These are phyloP conservation scores for Asteroscopus sphinx DNA, from an alignment of 2,888 invertebrate species.

Conservation along the genomic window DNA sequence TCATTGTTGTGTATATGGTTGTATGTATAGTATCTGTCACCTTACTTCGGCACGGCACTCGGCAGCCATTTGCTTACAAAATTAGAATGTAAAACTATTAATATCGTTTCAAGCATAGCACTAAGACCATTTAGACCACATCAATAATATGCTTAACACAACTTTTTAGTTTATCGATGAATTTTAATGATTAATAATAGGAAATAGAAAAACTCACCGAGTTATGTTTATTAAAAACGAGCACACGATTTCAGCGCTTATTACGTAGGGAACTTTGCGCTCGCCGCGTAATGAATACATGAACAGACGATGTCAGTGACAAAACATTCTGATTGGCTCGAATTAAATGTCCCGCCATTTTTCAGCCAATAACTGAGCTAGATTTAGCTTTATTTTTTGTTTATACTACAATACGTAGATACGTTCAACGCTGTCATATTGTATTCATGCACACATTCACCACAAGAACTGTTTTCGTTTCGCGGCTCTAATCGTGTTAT, in stretches of 20 bases:
- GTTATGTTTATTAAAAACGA: conserved; percentile 80
- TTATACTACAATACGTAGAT: conserved; percentile 81
- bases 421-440: conserved; percentile 72
- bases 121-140: conserved; percentile 28
- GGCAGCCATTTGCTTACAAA: conserved; percentile 90
- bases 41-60: conserved; percentile 82
- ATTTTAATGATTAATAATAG: conserved; percentile 57
- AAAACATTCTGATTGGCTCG: conserved; percentile 79
- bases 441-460: conserved; percentile 79
- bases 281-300: conserved; percentile 79
- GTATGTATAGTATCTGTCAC: conserved; percentile 71
- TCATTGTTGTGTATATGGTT: conserved; percentile 43
- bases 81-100: conserved; percentile 85
- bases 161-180: conserved; percentile 46
- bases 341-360: conserved; percentile 83
- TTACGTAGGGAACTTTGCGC: conserved; percentile 87
- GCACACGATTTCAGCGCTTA: conserved; percentile 90
- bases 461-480: conserved; percentile 73
- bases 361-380: conserved; percentile 75
- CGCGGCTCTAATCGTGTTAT: conserved; percentile 43
- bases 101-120: conserved; percentile 66
- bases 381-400: conserved; percentile 88
- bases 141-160: conserved; percentile 31
- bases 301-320: conserved; percentile 76
- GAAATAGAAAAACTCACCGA: conserved; percentile 83